Evolutionary conservation across 2,797 vertebrate species (phyloP).

Genomic region (Mormyrops attenuatus): DNA sequence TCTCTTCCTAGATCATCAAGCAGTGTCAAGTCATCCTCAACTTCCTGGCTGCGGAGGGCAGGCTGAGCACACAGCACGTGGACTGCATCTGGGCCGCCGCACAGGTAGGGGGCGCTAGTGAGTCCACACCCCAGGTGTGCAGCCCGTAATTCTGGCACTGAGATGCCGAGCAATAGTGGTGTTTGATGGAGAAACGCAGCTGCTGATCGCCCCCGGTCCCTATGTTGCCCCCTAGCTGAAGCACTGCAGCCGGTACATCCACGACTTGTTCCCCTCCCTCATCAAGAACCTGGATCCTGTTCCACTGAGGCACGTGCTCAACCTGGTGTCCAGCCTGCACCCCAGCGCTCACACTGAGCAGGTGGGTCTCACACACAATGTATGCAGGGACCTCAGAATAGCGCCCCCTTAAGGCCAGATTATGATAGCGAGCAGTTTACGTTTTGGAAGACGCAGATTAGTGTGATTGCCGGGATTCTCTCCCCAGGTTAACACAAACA

Average conservation of each 20-base stretch:
- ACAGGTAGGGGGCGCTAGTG: slow-evolving; percentile 66
- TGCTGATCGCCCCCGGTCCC: neutral
- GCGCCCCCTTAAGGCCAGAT: neutral
- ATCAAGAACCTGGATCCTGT: slow-evolving; percentile 98
- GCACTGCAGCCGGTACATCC: slow-evolving; percentile 97
- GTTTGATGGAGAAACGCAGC: neutral
- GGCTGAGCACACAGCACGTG: slow-evolving; percentile 93
- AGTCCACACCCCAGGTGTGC: neutral
- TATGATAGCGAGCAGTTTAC: neutral
- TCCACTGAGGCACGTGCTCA: slow-evolving; percentile 92
- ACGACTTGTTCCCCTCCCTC: slow-evolving; percentile 94
- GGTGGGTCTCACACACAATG: slow-evolving; percentile 55
- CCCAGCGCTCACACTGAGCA: slow-evolving; percentile 96
- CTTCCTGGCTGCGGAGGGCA: slow-evolving; percentile 93
- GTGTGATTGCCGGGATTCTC: neutral
- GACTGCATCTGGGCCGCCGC: slow-evolving; percentile 98
- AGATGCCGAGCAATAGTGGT: neutral
- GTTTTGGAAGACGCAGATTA: neutral
- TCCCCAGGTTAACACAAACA: neutral
- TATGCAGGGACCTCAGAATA: neutral
- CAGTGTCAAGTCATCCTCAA: slow-evolving; percentile 99
- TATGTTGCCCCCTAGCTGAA: slow-evolving; percentile 70
- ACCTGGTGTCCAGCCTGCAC: slow-evolving; percentile 91
- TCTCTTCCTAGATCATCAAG: slow-evolving; percentile 85
- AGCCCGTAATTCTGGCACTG: neutral